These are phyloP conservation scores for Holacanthella duospinosa DNA, from an alignment of 2,888 invertebrate genomes.

Conservation along the genomic window DNA sequence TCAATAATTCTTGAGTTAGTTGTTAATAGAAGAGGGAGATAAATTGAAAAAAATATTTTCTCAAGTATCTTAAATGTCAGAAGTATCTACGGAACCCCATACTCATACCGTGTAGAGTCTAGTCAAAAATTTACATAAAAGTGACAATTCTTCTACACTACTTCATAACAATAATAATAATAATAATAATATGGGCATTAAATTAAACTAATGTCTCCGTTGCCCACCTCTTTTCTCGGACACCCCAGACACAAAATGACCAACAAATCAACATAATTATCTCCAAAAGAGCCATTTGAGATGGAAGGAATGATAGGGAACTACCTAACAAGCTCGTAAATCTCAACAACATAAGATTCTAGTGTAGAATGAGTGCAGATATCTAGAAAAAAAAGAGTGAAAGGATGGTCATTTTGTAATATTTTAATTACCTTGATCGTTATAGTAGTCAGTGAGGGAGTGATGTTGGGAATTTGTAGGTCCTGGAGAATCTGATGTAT, in stretches of 20 bases:
- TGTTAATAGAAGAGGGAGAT: too few relatives aligned
- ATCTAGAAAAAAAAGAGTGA: neutral
- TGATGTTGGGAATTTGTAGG: constrained; percentile 21
- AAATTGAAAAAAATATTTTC: too few relatives aligned
- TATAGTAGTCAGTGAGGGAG: constrained; percentile 9
- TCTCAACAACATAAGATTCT: neutral
- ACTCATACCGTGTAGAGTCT: too few relatives aligned
- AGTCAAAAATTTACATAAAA: constrained; percentile 14
- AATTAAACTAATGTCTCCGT: neutral
- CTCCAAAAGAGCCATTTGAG: neutral
- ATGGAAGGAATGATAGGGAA: neutral
- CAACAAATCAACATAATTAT: constrained; percentile 2
- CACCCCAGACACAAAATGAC: neutral
- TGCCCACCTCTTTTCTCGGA: neutral
- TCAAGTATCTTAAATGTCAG: too few relatives aligned
- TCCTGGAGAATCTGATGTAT: constrained; percentile 39
- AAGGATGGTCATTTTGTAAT: neutral
- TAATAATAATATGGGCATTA: neutral
- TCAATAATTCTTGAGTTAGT: too few relatives aligned
- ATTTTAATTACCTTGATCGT: neutral
- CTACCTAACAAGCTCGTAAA: neutral
- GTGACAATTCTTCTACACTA: constrained; percentile 17
- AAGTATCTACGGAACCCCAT: too few relatives aligned
- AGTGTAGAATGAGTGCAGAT: too few relatives aligned
- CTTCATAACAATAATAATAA: too few relatives aligned